Evolutionary conservation across 2,113 vertebrate genomes (phyloP).

Genomic region (Sterrhoptilus dennistouni): DNA sequence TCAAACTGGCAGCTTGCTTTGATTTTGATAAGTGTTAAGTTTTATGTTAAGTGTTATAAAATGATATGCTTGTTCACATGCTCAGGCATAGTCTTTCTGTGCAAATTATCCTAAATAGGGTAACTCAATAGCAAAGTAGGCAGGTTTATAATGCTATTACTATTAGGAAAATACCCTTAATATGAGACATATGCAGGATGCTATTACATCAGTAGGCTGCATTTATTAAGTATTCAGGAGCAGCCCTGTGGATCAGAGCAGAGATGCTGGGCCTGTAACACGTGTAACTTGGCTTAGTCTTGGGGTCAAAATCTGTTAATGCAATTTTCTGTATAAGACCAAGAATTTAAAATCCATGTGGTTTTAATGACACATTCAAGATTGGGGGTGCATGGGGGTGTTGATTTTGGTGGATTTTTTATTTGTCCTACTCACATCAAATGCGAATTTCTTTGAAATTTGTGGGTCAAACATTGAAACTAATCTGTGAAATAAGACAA

Average conservation of each 20-base stretch:
- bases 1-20: conserved; percentile 33
- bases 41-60: conserved; percentile 54
- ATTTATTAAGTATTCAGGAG: neutral
- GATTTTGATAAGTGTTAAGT: conserved; percentile 20
- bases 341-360: conserved; percentile 61
- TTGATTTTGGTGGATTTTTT: neutral
- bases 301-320: conserved; percentile 72
- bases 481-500: neutral
- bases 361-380: conserved; percentile 55
- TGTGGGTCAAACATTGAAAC: neutral
- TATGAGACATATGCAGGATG: conserved; percentile 70
- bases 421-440: neutral
- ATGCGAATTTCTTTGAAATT: neutral
- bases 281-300: conserved; percentile 51
- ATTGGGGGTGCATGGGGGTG: neutral
- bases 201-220: conserved; percentile 45
- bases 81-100: conserved; percentile 30
- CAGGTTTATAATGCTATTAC: conserved; percentile 55
- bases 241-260: neutral
- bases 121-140: conserved; percentile 63
- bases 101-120: conserved; percentile 49
- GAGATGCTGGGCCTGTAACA: conserved; percentile 35
- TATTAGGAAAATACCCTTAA: conserved; percentile 72
- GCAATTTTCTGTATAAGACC: conserved; percentile 65
- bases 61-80: conserved; percentile 21